A percentile compares a stretch with the other conserved stretches of the same genome.
These are phyloP conservation scores for Passer domesticus DNA, from an alignment of 2,113 vertebrate genomes.

Conservation along the genomic window DNA sequence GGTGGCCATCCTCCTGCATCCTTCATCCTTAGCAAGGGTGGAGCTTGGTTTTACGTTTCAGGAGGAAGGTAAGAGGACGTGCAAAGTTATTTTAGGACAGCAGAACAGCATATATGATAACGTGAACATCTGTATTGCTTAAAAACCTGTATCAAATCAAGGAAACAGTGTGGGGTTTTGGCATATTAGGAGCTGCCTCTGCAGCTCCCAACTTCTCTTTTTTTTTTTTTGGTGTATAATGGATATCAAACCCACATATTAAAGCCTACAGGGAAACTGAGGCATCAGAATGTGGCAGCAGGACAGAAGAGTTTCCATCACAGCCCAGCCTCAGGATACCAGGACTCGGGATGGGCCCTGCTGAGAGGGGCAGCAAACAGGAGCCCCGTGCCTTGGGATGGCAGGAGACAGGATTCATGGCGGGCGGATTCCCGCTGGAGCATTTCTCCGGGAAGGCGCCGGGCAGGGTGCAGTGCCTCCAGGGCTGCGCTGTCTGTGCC, in stretches of 20 bases:
- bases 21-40: neutral
- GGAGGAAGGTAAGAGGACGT: neutral
- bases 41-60: accelerated
- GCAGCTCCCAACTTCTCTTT: accelerated
- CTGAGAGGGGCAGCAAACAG: neutral
- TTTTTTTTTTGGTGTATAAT: neutral
- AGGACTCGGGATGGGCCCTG: accelerated
- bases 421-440: accelerated
- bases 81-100: neutral
- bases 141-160: neutral
- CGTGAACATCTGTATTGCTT: neutral
- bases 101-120: too few species aligned
- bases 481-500: neutral
- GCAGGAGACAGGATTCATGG: accelerated
- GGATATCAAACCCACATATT: neutral
- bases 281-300: neutral
- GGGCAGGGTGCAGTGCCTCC: neutral
- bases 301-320: neutral
- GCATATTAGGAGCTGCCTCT: neutral
- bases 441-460: accelerated
- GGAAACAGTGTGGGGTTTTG: accelerated
- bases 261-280: neutral
- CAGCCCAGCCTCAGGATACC: accelerated
- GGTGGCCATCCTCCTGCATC: accelerated
- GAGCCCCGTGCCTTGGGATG: accelerated